phyloP scores from a whole-genome alignment of 2,888 invertebrate genomes.

The Dusona sp. region DNA sequence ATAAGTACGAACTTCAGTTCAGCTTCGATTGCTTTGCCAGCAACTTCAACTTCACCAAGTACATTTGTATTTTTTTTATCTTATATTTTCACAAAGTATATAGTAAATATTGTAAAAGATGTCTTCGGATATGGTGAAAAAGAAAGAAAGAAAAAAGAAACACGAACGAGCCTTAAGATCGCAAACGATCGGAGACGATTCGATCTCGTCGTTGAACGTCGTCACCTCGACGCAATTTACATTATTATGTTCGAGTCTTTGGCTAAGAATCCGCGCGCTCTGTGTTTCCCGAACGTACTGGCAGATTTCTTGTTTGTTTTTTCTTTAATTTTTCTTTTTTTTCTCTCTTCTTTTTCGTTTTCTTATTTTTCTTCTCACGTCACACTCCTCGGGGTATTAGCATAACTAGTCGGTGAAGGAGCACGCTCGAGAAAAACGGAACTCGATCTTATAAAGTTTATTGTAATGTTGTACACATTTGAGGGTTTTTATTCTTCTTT shows the following conservation, averaged over 20 bases:
- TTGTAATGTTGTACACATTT: slow-evolving; percentile 27
- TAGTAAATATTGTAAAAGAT: slow-evolving; percentile 40
- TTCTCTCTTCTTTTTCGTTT: slow-evolving; percentile 28
- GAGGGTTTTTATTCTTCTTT: neutral
- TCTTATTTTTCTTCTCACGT: slow-evolving; percentile 20
- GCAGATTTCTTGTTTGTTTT: neutral
- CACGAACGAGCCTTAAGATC: slow-evolving; percentile 56
- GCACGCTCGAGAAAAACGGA: slow-evolving; percentile 35
- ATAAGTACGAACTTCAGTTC: slow-evolving; percentile 11
- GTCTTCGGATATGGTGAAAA: slow-evolving; percentile 10
- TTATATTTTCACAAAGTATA: slow-evolving; percentile 16
- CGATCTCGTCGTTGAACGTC: slow-evolving; percentile 61
- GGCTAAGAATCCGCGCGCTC: slow-evolving; percentile 23
- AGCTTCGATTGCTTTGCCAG: slow-evolving; percentile 9
- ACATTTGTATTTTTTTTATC: slow-evolving; percentile 18
- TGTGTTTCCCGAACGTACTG: slow-evolving; percentile 22
- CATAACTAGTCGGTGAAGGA: slow-evolving; percentile 61
- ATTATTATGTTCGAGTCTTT: slow-evolving; percentile 52
- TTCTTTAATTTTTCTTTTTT: slow-evolving; percentile 30
- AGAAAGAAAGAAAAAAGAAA: slow-evolving; percentile 17
- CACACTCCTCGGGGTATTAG: slow-evolving; percentile 48
- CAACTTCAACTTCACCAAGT: slow-evolving; percentile 14
- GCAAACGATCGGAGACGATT: slow-evolving; percentile 52
- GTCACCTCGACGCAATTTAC: slow-evolving; percentile 64
- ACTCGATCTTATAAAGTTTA: slow-evolving; percentile 49